Percentiles rank a stretch among this genome's conserved stretches.
Conservation (phyloP, 2,113 vertebrate genomes). For the Siphamia tubifer region DNA sequence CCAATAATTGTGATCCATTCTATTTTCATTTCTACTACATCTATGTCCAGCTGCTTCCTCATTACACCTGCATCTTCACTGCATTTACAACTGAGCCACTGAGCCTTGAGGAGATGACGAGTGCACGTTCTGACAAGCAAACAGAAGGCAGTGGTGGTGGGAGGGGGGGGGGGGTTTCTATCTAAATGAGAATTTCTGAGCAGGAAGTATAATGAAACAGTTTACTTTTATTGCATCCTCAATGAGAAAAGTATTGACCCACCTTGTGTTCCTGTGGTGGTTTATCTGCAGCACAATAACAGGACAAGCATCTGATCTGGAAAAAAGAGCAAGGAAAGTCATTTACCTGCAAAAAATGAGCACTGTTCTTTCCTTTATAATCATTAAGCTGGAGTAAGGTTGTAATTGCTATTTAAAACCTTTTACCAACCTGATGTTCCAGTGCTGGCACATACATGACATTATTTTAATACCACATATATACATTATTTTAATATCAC, state of each 20-base stretch:
- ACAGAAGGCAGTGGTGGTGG: too few species aligned
- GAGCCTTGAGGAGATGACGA: constrained; percentile 26
- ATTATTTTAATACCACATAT: too few species aligned
- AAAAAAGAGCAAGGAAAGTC: constrained; percentile 28
- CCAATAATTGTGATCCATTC: background rate
- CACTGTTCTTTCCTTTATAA: constrained; percentile 33
- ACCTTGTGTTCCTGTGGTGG: constrained; percentile 49
- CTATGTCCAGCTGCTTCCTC: background rate
- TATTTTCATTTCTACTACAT: background rate
- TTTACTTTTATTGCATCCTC: constrained; percentile 65
- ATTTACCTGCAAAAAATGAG: constrained; percentile 48
- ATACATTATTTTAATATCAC: too few species aligned
- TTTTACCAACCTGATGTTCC: too few species aligned
- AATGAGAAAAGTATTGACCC: constrained; percentile 63
- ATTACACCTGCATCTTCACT: background rate
- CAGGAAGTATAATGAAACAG: constrained; percentile 58
- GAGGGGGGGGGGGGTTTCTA: constrained; percentile 27
- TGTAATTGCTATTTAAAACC: constrained; percentile 66
- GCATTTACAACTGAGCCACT: constrained; percentile 14
- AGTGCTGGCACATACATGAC: too few species aligned
- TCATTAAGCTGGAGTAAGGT: constrained; percentile 42
- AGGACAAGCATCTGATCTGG: constrained; percentile 43
- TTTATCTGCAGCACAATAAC: constrained; percentile 54
- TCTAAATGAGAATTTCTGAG: constrained; percentile 65
- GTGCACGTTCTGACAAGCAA: constrained; percentile 30